Percentiles rank a stretch among this genome's conserved stretches.
phyloP scores from a whole-genome alignment of 2,113 vertebrate species.

The Propithecus coquereli region DNA sequence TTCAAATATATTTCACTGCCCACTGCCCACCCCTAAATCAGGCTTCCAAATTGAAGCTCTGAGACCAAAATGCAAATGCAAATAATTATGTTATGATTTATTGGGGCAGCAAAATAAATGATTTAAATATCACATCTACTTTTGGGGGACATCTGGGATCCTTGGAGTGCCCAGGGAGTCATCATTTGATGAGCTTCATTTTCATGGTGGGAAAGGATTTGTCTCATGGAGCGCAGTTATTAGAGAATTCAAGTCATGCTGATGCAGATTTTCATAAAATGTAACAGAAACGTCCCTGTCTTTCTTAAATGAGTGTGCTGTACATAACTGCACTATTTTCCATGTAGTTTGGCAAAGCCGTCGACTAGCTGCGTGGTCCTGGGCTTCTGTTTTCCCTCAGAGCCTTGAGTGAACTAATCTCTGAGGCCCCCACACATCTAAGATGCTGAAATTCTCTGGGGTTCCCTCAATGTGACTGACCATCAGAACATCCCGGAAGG shows the following conservation, averaged over 20 bases:
- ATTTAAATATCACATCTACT: background rate
- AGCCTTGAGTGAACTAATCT: background rate
- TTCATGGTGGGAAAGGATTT: background rate
- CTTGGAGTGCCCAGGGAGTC: background rate
- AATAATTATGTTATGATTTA: background rate
- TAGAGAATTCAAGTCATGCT: fast-evolving
- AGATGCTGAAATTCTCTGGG: background rate
- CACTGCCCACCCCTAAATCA: background rate
- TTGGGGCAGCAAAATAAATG: background rate
- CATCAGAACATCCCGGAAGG: background rate
- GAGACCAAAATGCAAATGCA: background rate
- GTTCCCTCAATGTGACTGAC: background rate
- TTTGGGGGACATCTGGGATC: background rate
- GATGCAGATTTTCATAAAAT: background rate
- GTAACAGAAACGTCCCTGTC: background rate
- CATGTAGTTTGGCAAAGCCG: background rate
- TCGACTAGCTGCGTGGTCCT: background rate
- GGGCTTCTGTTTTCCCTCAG: background rate
- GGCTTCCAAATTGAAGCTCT: background rate
- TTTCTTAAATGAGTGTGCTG: background rate
- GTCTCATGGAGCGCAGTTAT: background rate
- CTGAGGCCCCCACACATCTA: background rate
- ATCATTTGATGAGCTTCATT: background rate
- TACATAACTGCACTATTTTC: fast-evolving
- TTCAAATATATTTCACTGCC: background rate